These are phyloP conservation scores for Serrognathus titanus DNA, from an alignment of 2,888 invertebrate genomes.

Conservation along the genomic window DNA sequence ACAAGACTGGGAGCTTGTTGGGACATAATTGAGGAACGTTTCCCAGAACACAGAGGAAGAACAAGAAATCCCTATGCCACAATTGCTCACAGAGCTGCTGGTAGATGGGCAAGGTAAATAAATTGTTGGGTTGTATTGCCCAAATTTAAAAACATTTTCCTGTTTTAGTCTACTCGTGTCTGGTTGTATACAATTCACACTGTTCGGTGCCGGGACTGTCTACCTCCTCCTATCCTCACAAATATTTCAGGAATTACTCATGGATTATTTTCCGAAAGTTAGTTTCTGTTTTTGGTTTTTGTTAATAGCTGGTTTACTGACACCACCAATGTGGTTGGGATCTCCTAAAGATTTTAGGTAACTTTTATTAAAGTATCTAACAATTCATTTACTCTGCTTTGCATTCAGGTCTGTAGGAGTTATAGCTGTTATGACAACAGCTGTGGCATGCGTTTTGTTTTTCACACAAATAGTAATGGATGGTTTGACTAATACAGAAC, in stretches of 20 bases:
- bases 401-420: slow-evolving; percentile 59
- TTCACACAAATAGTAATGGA: slow-evolving; percentile 61
- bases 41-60: slow-evolving; percentile 56
- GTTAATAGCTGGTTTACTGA: slow-evolving; percentile 57
- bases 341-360: slow-evolving; percentile 72
- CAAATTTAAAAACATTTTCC: too few species aligned
- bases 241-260: slow-evolving; percentile 59
- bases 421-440: slow-evolving; percentile 60
- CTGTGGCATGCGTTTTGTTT: slow-evolving; percentile 60
- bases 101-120: slow-evolving; percentile 56
- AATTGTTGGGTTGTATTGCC: too few species aligned
- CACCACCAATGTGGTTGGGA: slow-evolving; percentile 63
- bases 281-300: slow-evolving; percentile 64
- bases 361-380: slow-evolving; percentile 24
- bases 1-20: slow-evolving; percentile 65
- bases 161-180: slow-evolving; percentile 52
- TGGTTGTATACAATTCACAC: slow-evolving; percentile 59
- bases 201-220: slow-evolving; percentile 66
- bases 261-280: slow-evolving; percentile 50
- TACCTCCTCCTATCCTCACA: slow-evolving; percentile 64
- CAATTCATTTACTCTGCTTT: slow-evolving; percentile 1
- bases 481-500: slow-evolving; percentile 44
- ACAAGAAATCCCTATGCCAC: slow-evolving; percentile 67
- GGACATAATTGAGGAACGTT: slow-evolving; percentile 64
- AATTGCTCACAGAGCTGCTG: slow-evolving; percentile 62